Evolutionary conservation across 2,888 invertebrate species (phyloP).

Genomic region (Caenorhabditis japonica): DNA sequence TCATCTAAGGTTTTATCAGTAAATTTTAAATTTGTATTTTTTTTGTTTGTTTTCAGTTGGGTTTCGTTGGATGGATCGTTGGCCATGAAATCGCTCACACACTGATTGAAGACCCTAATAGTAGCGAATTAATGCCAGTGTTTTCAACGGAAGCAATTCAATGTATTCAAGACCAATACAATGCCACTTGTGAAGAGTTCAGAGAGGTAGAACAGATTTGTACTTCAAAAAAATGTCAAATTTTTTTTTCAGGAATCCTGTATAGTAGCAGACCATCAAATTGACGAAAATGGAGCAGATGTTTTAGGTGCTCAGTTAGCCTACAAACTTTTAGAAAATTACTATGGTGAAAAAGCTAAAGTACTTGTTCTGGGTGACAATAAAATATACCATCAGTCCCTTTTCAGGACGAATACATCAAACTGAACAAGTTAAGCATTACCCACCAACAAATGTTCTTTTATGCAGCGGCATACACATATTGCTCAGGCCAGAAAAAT

Average conservation of each 20-base stretch:
- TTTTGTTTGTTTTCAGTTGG: not conserved
- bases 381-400: not conserved
- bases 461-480: not conserved
- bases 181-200: not conserved
- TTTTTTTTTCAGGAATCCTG: not conserved
- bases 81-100: not conserved
- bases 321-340: not conserved
- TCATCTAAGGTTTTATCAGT: not conserved
- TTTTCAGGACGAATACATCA: slow-evolving; percentile 2
- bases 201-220: not conserved
- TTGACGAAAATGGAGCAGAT: slow-evolving; percentile 23
- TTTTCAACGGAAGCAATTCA: not conserved
- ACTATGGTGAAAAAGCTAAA: not conserved
- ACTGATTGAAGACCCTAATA: not conserved
- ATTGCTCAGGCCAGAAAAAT: too few relatives aligned
- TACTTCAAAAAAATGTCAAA: not conserved
- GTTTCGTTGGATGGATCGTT: not conserved
- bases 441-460: slow-evolving; percentile 14
- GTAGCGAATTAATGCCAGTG: not conserved
- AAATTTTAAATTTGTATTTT: too few relatives aligned
- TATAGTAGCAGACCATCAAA: not conserved
- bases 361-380: not conserved
- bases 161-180: slow-evolving; percentile 4
- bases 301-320: slow-evolving; percentile 11
- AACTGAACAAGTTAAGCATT: not conserved